Evolutionary conservation across 1,140 invertebrate genomes (phyloP).

Genomic region (Drosophila suzukii): DNA sequence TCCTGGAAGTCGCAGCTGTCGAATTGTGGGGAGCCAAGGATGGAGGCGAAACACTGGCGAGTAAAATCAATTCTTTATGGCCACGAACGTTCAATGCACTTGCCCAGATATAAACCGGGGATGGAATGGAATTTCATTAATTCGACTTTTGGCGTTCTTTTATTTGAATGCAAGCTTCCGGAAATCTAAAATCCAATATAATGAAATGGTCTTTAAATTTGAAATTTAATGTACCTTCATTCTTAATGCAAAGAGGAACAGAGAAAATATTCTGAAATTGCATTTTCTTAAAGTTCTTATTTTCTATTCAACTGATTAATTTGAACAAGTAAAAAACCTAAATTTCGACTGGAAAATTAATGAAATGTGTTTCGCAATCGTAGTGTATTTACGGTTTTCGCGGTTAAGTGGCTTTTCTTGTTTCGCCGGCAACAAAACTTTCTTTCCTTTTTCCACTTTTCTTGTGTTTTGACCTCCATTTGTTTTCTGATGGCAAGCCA

Average conservation of each 20-base stretch:
- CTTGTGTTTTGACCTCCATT: conserved; percentile 13
- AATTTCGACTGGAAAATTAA: no score
- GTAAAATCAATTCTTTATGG: conserved; percentile 15
- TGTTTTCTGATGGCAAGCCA: conserved; percentile 55
- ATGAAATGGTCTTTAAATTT: not conserved
- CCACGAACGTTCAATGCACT: conserved; percentile 53
- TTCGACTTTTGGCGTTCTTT: not conserved
- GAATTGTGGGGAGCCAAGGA: conserved; percentile 18
- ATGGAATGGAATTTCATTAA: conserved; percentile 13
- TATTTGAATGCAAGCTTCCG: not conserved
- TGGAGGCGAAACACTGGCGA: conserved; percentile 38
- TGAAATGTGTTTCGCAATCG: not conserved
- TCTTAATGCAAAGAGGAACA: not conserved
- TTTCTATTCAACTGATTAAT: not conserved
- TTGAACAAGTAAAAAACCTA: no score
- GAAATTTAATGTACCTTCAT: not conserved
- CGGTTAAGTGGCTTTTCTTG: conserved; percentile 55
- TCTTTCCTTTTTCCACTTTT: not conserved
- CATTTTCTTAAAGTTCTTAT: not conserved
- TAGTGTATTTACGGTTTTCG: conserved; percentile 31
- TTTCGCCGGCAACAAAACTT: conserved; percentile 13
- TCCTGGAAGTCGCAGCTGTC: conserved; percentile 41
- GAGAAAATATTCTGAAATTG: no score
- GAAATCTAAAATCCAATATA: not conserved
- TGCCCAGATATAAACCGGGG: not conserved